Percentiles rank a stretch among this genome's conserved stretches.
Evolutionary conservation across 2,797 vertebrate species (phyloP).

Genomic region (Rhincodon typus): DNA sequence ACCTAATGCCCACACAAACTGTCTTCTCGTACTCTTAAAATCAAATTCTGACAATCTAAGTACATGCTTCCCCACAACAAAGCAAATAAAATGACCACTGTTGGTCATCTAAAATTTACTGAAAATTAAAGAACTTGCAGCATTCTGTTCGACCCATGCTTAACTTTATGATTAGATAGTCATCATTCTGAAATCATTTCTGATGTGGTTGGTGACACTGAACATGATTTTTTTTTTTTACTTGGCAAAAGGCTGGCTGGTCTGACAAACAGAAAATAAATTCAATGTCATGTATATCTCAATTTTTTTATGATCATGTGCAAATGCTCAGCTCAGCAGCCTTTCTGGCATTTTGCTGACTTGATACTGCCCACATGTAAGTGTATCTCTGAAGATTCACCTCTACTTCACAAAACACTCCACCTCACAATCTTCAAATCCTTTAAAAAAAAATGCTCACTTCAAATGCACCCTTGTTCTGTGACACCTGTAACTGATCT

Average conservation of each 20-base stretch:
- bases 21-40: neutral
- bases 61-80: neutral
- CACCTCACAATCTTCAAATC: neutral
- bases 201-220: neutral
- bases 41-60: neutral
- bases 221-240: neutral
- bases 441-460: neutral
- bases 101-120: neutral
- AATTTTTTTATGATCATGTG: neutral
- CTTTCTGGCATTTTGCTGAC: neutral
- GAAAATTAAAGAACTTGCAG: neutral
- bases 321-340: neutral
- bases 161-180: neutral
- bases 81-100: neutral
- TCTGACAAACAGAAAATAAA: neutral
- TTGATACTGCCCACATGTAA: neutral
- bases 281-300: neutral
- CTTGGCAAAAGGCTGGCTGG: neutral
- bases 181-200: neutral
- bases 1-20: no score
- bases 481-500: neutral
- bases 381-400: neutral
- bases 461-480: neutral
- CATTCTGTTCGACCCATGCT: neutral
- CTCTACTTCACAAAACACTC: neutral